Base-by-base conservation (phyloP, 2,888 invertebrate species). In the Ephialtes manifestator region DNA sequence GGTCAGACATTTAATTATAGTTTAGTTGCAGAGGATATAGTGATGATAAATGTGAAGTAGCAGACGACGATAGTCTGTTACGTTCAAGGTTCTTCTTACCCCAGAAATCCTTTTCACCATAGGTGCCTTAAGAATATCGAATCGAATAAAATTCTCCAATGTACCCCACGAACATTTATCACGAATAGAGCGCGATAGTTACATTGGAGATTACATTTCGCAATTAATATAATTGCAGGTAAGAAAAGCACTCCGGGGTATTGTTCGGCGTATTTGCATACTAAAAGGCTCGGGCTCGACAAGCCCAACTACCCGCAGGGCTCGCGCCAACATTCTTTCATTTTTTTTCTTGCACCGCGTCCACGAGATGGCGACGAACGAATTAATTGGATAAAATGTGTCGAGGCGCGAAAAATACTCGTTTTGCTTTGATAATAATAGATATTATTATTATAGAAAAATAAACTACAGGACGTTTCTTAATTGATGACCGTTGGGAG, bases 311-410 rank as follows among this genome's bases (percentile, higher is more conserved):
- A 18, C 79, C 85, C 71, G 58, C 82, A 76, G 82, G 82, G 71
- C 58, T 76, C 71, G 43, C 39, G 46, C 46, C 81, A 24, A 75
- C 58, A 55, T 67, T 78, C 35, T 67, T 76, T 48, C 58, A 18
- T 81, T 43, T 77, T 18, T 58, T 18, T 58, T 72, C 85, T 86
- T 87, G 35, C 28, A 88, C 88, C 89, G 87, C 83, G 87, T 86
- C 87, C 87, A 88, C 87, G 87, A 86, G 85, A 77, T 74, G 80
- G 46, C 80, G 76, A 72, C 77, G 84, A 76, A 75, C 75, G 84
- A 89, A 87, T 88, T 91, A 91, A 92, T 92, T 91, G 90, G 89
- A 88, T 87, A 89, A 90, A 90, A 87, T 89, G 87, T 87, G 84
- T 88, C 87, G 86, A 87, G 82, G 76, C 68, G 81, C 43, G 35